Conservation (phyloP, 2,888 invertebrate species). For the Tenthredo notha region DNA sequence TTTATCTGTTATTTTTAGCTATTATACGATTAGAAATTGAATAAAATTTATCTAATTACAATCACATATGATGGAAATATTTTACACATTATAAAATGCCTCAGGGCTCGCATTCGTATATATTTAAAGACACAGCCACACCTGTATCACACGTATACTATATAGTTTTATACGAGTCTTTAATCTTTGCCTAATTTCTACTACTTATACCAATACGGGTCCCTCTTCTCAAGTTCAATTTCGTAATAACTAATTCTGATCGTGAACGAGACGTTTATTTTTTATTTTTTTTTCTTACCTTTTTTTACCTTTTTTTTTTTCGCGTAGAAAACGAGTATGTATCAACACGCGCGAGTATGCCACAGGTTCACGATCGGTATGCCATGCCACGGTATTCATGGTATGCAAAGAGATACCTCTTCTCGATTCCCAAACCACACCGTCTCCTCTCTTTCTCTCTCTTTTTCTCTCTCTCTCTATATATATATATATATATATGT, state of each 20-base stretch:
- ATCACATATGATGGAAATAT: constrained; percentile 22
- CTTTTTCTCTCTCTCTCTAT: neutral
- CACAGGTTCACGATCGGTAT: constrained; percentile 48
- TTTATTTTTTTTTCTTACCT: too few relatives aligned
- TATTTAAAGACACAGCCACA: neutral
- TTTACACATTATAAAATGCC: neutral
- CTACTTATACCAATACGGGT: neutral
- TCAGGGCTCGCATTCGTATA: neutral
- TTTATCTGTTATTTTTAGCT: neutral
- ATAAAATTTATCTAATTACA: neutral
- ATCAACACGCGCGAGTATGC: constrained; percentile 28
- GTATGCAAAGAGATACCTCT: constrained; percentile 43
- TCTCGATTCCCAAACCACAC: neutral
- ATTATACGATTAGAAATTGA: neutral
- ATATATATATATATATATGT: too few relatives aligned
- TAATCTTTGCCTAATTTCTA: constrained; percentile 32
- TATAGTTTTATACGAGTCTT: neutral
- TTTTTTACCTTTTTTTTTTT: neutral
- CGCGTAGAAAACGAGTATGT: neutral
- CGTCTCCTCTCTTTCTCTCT: neutral
- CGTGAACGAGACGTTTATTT: neutral
- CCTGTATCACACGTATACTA: neutral
- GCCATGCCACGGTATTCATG: constrained; percentile 35
- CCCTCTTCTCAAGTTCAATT: neutral
- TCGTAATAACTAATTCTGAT: constrained; percentile 28